These are phyloP conservation scores for Dasypogon diadema DNA, from an alignment of 2,888 invertebrate genomes.

Conservation along the genomic window DNA sequence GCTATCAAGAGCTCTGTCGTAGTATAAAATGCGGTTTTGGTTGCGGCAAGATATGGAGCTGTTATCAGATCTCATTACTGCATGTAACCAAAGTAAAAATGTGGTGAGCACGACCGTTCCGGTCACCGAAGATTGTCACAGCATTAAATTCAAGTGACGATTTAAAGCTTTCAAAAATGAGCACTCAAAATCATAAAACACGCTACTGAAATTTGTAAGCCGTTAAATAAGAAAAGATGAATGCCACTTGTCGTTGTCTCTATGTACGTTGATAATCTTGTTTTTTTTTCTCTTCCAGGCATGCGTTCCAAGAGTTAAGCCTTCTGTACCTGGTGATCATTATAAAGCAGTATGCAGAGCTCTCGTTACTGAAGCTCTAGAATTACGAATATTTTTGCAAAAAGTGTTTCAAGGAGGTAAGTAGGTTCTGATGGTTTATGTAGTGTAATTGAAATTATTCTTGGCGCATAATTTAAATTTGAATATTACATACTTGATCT, in stretches of 20 bases:
- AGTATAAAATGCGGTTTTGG: conserved; percentile 31
- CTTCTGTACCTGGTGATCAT: conserved; percentile 69
- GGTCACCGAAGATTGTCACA: background rate
- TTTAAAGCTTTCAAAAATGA: no score
- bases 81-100: conserved; percentile 11
- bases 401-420: conserved; percentile 76
- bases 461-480: no score
- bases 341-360: conserved; percentile 94
- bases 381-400: conserved; percentile 90
- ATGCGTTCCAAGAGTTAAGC: conserved; percentile 71
- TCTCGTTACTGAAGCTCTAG: conserved; percentile 90
- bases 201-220: background rate
- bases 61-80: conserved; percentile 44
- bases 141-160: no score
- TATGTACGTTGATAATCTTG: background rate
- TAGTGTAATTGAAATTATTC: no score
- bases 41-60: conserved; percentile 36
- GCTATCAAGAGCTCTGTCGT: no score
- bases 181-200: no score
- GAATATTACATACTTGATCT: no score
- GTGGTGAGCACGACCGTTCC: conserved; percentile 14
- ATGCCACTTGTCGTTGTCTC: background rate
- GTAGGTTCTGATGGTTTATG: conserved; percentile 7
- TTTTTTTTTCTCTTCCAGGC: conserved; percentile 63
- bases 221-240: background rate